These are phyloP conservation scores for Lepus townsendii DNA, from an alignment of 2,797 vertebrate species.

Conservation along the genomic window DNA sequence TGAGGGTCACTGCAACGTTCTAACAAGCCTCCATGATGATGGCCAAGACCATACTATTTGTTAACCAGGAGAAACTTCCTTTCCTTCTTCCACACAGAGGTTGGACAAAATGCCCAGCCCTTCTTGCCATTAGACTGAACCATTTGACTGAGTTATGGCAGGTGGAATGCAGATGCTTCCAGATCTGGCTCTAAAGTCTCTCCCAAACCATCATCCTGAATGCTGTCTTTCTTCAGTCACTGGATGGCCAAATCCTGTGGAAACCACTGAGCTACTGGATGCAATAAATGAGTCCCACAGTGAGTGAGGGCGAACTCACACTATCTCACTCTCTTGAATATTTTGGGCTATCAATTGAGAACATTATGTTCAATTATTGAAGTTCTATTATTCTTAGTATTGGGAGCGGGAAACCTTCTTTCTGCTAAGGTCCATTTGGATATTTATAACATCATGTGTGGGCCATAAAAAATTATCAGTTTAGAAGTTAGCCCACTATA, in stretches of 20 bases:
- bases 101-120: background rate
- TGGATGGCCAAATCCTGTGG: background rate
- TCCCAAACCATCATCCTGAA: no score
- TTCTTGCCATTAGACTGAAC: background rate
- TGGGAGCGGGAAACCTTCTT: background rate
- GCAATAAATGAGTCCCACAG: background rate
- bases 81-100: background rate
- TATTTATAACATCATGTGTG: no score
- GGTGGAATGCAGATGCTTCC: background rate
- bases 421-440: no score
- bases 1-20: background rate
- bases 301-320: background rate
- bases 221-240: background rate
- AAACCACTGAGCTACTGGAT: background rate
- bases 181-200: background rate
- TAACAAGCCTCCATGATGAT: background rate
- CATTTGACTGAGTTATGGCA: background rate
- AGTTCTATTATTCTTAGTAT: background rate
- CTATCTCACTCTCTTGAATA: background rate
- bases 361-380: background rate
- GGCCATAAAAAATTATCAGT: no score
- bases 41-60: background rate
- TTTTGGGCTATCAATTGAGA: background rate
- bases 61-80: background rate
- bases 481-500: no score